Base-by-base conservation (phyloP, 2,797 vertebrate species). In the Myoxocephalus aenaeus region DNA sequence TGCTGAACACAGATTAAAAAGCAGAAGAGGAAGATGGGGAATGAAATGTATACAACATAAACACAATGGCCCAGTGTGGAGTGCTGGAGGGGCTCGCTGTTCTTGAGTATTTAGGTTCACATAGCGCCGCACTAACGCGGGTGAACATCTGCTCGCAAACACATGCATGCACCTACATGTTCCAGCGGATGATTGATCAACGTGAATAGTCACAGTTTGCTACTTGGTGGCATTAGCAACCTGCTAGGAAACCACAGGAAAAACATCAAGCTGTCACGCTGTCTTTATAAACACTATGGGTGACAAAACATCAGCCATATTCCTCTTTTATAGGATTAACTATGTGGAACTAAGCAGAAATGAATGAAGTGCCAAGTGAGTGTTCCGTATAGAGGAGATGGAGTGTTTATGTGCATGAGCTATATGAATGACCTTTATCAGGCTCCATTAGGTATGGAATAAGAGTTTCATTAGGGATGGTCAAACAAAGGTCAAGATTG, bases 281-380 rank as follows among this genome's bases (percentile, higher is more conserved):
- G 77, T 68, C 71, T 86, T 54, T 72, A 57, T 48, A 72, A 72
- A 81, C 79, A 66, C 58, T 68, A 78, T 34, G 68, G 62, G 53
- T 66, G 80, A 86, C 63, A 80, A 70, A 82, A 87, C 80, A 59
- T 80, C 76, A 68, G 69, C 73, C 51, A 27, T 68, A 64, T 83
- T 80, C 11, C n/a, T 46, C 51, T 79, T 79, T 64, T 64, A 86
- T 34, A 61, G 86, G 90, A 92, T 93, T 89, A 92, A 85, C 82
- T 76, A 40, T 44, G 82, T 84, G 88, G 86, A 90, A 87, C 80
- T 76, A 79, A 82, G 76, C 78, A 74, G 69, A 76, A 81, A 85
- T 73, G 56, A 83, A 89, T 71, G 58, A 75, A 77, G 65, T 27
- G 34, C 65, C 53, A 56, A 77, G 57, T 65, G 79, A 72, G 59